These are phyloP conservation scores for Chitala chitala DNA, from an alignment of 2,113 vertebrate genomes.

Conservation along the genomic window DNA sequence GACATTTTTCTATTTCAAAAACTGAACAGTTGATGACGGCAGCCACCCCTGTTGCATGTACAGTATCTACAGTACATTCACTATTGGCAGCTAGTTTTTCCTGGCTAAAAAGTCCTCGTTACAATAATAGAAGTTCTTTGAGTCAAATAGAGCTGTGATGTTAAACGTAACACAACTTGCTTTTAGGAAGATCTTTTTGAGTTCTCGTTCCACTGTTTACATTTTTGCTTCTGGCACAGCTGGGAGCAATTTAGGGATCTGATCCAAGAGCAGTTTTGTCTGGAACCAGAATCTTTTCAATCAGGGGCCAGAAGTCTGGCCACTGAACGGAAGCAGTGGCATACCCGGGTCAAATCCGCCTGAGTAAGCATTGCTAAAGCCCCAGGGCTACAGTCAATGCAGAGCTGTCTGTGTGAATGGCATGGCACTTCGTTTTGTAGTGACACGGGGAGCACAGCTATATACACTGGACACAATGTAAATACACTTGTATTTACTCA, in stretches of 20 bases:
- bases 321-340: background rate
- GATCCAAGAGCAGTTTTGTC: background rate
- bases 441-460: background rate
- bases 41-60: too few species aligned
- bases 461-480: background rate
- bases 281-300: background rate
- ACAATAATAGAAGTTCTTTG: too few species aligned
- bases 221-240: constrained; percentile 6
- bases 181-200: too few species aligned
- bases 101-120: too few species aligned
- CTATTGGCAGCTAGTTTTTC: background rate
- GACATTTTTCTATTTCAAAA: too few species aligned
- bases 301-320: background rate
- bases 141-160: too few species aligned
- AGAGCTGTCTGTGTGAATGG: too few species aligned
- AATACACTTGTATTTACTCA: background rate
- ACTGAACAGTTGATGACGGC: too few species aligned
- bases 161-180: too few species aligned
- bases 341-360: background rate
- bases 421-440: background rate
- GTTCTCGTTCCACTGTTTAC: constrained; percentile 10
- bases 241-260: constrained; percentile 12
- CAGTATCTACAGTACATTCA: background rate
- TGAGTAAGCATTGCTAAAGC: background rate
- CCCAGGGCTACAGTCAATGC: background rate